Evolutionary conservation across 2,888 invertebrate species (phyloP), one percentile per base, ranked within the genome.

Genomic region (Tupiocoris notatus): DNA sequence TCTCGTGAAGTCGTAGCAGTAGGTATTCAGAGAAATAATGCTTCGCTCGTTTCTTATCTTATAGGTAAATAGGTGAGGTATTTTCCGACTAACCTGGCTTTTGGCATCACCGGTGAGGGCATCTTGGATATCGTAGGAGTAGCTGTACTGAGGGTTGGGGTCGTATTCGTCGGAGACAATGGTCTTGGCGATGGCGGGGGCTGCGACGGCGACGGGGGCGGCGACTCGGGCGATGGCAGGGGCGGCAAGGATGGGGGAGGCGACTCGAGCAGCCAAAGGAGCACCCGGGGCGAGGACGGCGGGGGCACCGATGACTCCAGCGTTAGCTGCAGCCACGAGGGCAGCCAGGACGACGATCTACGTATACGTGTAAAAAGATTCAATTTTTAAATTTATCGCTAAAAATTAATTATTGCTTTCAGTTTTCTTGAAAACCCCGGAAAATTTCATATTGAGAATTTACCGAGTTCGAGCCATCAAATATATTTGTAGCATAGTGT

Each of bases 191-290:
- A 67, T 20, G 17, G 67, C 67, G 57, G 67, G 67, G 20, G 21
- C 67, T n/a, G 67, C 67, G 20, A 17, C n/a, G 1, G 21, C 6
- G 67, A 67, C 70, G 17, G 61, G 59, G 61, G 81, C 80, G 23
- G 81, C 80, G 7, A 81, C 81, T 65, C 66, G 66, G 68, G 65
- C 74, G 21, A 64, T 1, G 65, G 64, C 74, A 57, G 74, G 70
- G 61, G 70, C 68, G 58, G 59, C 70, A 25, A 22, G 23, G 17
- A 70, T 18, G 18, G 59, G 76, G 66, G 76, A 76, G 58, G 70
- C 70, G 61, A 70, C 20, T 24, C 70, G 57, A 17, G 59, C 61
- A 24, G 70, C 16, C 59, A 73, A 77, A 18, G 68, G 77, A 24
- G 73, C 76, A 59, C 75, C 64, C n/a, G 75, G 67, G 39, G 68